Evolutionary conservation across 2,797 vertebrate species (phyloP), one percentile per base, ranked within the genome.

Genomic region (Hozukius guyotensis): DNA sequence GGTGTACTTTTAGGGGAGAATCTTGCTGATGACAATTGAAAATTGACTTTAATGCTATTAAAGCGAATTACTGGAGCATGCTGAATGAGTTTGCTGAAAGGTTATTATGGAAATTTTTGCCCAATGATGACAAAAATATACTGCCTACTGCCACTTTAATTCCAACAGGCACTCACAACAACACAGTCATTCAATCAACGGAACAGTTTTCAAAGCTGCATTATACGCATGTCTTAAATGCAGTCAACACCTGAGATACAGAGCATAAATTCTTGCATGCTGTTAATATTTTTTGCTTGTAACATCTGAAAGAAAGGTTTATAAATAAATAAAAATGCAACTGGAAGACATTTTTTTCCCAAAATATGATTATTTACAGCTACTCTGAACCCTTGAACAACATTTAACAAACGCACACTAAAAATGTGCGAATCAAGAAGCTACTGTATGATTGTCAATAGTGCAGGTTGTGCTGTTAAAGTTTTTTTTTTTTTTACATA

Each of bases 401-500:
- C 67, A 75, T 53, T 25, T 36, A 78, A 63, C 68, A 61, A 42
- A 84, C 6, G 10, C 68, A 83, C 71, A 74, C 11, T 36, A 9
- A 32, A 81, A 53, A 72, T 49, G 78, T 85, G 86, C 83, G 82
- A 83, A 89, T 78, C 66, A 62, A 55, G 69, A 73, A 77, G 87
- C 84, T 88, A 84, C 80, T 64, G 64, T 73, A 9, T 87, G 92
- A 93, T 94, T 93, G 90, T 92, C 93, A 60, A 56, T 83, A 67
- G 52, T 90, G 87, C 88, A 90, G 83, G 81, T 88, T 84, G 87
- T 87, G 85, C 85, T 78, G 32, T 75, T 71, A 56, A 62, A 24
- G 55, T 57, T 57, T 49, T 59, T 75, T 56, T 36, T 61, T 12
- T 27, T 24, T 68, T 25, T 65, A 53, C 25, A 78, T 24, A 60